phyloP scores from a whole-genome alignment of 35 echinoderm and acorn worm genomes.

The Ophiothrix spiculata region DNA sequence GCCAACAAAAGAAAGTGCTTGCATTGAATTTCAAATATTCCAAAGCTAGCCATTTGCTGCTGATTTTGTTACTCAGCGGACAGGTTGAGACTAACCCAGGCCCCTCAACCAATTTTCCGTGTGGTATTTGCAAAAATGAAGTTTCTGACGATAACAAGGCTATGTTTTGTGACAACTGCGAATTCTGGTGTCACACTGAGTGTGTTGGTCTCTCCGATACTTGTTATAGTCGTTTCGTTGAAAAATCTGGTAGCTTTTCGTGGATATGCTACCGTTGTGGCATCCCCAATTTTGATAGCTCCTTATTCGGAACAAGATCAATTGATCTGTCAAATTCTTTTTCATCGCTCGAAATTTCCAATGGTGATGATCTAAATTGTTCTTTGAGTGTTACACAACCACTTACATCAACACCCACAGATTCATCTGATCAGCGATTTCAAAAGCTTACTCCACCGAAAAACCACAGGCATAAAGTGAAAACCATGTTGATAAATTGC shows the following conservation, averaged over 20 bases:
- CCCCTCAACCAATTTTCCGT: slow-evolving; percentile 19
- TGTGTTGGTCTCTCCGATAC: slow-evolving; percentile 15
- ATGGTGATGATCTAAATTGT: background rate
- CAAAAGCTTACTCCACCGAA: background rate
- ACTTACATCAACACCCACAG: background rate
- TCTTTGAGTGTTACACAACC: background rate
- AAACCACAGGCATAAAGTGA: background rate
- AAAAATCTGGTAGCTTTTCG: slow-evolving; percentile 10
- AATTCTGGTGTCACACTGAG: slow-evolving; percentile 41
- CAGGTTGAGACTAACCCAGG: slow-evolving; percentile 45
- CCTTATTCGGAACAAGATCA: background rate
- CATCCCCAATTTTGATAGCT: background rate
- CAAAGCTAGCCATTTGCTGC: no score
- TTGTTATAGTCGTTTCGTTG: background rate
- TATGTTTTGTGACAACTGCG: slow-evolving; percentile 44
- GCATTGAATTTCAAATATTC: no score
- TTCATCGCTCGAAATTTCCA: background rate
- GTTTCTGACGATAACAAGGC: slow-evolving; percentile 38
- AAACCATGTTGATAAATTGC: slow-evolving; percentile 35
- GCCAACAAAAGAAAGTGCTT: no score
- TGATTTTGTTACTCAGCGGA: no score
- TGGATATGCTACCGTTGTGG: slow-evolving; percentile 46
- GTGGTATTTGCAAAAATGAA: slow-evolving; percentile 31
- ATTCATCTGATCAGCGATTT: background rate
- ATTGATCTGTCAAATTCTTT: background rate